Base-by-base conservation (phyloP, 2,888 invertebrate species). In the Syritta pipiens region DNA sequence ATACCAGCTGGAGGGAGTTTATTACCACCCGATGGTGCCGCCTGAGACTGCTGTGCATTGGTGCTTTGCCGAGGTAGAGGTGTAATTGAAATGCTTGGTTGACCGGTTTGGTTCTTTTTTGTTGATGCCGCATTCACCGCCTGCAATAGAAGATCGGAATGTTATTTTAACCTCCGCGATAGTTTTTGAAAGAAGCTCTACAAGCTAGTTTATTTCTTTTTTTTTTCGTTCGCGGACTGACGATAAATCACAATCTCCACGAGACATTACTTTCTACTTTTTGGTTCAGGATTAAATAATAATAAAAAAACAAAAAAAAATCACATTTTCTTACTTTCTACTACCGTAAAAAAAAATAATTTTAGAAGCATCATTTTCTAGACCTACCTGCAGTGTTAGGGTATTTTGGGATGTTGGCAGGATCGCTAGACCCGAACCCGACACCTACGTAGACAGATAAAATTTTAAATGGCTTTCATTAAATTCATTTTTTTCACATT, bases 71-170 rank as follows among this genome's bases (percentile, higher is more conserved):
- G 92, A 82, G 96, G 96, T 87, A 96, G 90, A 49, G 96, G 96
- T 72, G 96, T 96, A 86, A 96, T 96, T 30, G 96, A 96, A 89
- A 96, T 96, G 89, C 96, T 96, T 14, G 96, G 96, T 87, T 96
- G 95, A 7, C 88, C 87, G 42, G 86, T 83, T 49, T 86, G 83
- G n/a, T 85, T 85, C 62, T 87, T 88, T 76, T 87, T 87, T 9
- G 85, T 83, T 28, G 84, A 82, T 81, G 83, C 62, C 40, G 76
- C 53, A 51, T 71, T 82, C 30, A 81, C 59, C 26, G 74, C 68
- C 81, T 81, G 51, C 5, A 77, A 75, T 28, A 7, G 9, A 30
- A 57, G n/a, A n/a, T n/a, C n/a, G n/a, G n/a, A n/a, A n/a, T n/a
- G n/a, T n/a, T n/a, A n/a, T n/a, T n/a, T n/a, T n/a, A n/a, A n/a